Evolutionary conservation across 2,113 vertebrate species (phyloP).

Genomic region (Spermophilus dauricus): DNA sequence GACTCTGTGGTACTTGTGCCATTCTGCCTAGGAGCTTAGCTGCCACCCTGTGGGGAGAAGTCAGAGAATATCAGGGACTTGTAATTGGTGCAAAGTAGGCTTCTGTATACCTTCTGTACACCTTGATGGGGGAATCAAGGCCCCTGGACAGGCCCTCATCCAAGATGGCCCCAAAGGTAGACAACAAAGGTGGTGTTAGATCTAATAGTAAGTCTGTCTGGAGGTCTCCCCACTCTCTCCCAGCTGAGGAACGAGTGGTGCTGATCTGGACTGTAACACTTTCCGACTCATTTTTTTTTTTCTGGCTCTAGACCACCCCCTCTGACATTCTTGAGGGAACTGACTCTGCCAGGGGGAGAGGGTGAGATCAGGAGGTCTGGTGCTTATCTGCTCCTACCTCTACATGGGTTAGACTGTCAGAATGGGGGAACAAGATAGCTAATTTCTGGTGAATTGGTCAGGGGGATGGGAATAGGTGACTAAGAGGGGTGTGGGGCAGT

Average conservation of each 20-base stretch:
- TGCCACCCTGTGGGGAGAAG: neutral
- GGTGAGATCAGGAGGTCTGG: neutral
- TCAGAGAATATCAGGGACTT: neutral
- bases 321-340: neutral
- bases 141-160: neutral
- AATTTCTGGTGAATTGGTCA: constrained; percentile 16
- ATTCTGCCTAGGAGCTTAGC: neutral
- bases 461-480: neutral
- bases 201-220: neutral
- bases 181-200: neutral
- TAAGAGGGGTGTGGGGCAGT: neutral
- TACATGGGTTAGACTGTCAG: neutral
- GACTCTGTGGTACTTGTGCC: neutral
- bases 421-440: constrained; percentile 23
- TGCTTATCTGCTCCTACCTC: constrained; percentile 21
- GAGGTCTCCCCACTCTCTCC: neutral
- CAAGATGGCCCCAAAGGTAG: neutral
- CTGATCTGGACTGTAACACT: neutral
- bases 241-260: neutral
- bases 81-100: neutral
- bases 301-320: neutral
- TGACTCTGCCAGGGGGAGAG: neutral
- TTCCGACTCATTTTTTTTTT: constrained; percentile 30
- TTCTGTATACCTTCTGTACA: neutral
- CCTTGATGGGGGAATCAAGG: neutral